Evolutionary conservation across 2,797 vertebrate genomes (phyloP), one percentile per base, ranked within the genome.

Genomic region (Mus minutoides): DNA sequence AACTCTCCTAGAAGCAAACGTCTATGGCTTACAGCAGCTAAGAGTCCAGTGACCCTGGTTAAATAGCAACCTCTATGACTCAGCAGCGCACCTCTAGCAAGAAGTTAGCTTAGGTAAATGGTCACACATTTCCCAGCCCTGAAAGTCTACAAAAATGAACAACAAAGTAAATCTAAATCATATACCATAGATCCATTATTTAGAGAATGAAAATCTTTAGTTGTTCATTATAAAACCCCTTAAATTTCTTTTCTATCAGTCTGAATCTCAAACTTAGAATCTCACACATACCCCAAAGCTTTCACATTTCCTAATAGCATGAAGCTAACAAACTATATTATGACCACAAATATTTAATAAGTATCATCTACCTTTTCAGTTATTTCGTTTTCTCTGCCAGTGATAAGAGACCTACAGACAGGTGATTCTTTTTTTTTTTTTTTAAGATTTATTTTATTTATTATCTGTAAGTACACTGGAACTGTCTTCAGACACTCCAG

Each of bases 381-480:
- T 14, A 75, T 12, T 64, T 95, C 19, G 4, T 75, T 94, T 91
- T 84, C 69, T 79, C 26, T 34, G 58, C 19, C 78, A 21, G 37
- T 54, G 40, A n/a, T 64, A 94, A 93, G 1, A 94, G 58, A 94
- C 31, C 94, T 34, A 86, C 1, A 90, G 31, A 43, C 58, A 93
- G 83, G 29, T 54, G 31, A 88, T 64, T 86, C 64, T 86, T 26
- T n/a, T n/a, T n/a, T n/a, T n/a, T n/a, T n/a, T n/a, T n/a, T n/a
- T n/a, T n/a, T n/a, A n/a, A n/a, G n/a, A n/a, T n/a, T n/a, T n/a
- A n/a, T n/a, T n/a, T n/a, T n/a, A n/a, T n/a, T n/a, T n/a, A n/a
- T n/a, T n/a, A n/a, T n/a, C n/a, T n/a, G n/a, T n/a, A n/a, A n/a
- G n/a, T n/a, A n/a, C n/a, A n/a, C n/a, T n/a, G n/a, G n/a, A n/a